Base-by-base conservation (phyloP, 2,113 vertebrate genomes). In the Puntigrus tetrazona region DNA sequence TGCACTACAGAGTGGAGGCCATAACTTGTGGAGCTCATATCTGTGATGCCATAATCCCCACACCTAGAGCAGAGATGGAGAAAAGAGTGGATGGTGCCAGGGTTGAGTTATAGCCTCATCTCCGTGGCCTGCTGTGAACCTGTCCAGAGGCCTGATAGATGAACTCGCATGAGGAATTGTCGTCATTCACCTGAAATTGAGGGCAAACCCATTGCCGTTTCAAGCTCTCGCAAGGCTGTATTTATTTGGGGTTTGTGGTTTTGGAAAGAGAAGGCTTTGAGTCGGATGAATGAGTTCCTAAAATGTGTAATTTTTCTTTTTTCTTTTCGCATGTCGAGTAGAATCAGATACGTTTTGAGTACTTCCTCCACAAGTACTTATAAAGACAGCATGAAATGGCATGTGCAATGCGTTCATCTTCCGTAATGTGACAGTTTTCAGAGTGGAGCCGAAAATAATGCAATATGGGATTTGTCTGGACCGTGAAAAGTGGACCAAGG, bases 21-120 rank as follows among this genome's bases (percentile, higher is more conserved):
- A 81, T 94, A 82, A 65, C 69, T 93, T 91, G 89, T 41, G 76
- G 55, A 55, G 86, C 74, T 92, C 89, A 89, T 92, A 88, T 92
- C 91, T 88, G 36, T 83, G 82, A 81, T 43, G 88, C 88, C 84
- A 1, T 76, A 84, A 90, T 89, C 89, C 67, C 22, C 87, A 57
- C 81, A 84, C 59, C 61, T 31, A 82, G 45, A 81, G 36, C 13
- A 69, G 78, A 45, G 25, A 59, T 25, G 78, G 57, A 65, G 36
- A 67, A 73, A 70, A 36, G 14, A 36, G 85, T 57, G 45, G 89
- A 90, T 89, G 86, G 89, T 79, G 90, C 90, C 91, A 89, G 79
- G 27, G 36, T 55, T 88, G 90, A 92, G 90, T 89, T 90, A 91
- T 88, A 81, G 59, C 18, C 85, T 86, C 90, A 91, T 91, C 80